These are phyloP conservation scores for Whitmania pigra DNA, from an alignment of 1,140 invertebrate genomes.

Conservation along the genomic window DNA sequence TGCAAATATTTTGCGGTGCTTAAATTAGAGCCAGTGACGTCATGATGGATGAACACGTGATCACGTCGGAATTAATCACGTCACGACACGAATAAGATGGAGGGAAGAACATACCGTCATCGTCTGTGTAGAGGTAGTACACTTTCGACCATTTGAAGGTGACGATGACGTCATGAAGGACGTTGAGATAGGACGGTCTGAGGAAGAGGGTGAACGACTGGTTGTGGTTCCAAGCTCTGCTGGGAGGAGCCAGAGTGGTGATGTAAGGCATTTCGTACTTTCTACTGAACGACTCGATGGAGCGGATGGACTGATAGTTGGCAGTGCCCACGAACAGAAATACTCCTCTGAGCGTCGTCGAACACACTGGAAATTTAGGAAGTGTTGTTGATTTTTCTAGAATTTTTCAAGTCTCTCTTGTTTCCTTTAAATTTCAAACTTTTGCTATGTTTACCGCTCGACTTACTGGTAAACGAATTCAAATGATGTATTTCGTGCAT, in stretches of 20 bases:
- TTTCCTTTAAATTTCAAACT: too few species aligned
- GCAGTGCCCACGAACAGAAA: conserved; percentile 80
- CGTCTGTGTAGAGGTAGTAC: background rate
- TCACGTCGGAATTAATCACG: too few species aligned
- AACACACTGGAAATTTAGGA: conserved; percentile 58
- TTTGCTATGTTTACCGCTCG: too few species aligned
- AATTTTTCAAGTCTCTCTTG: too few species aligned
- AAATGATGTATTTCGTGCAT: too few species aligned
- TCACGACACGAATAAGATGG: too few species aligned
- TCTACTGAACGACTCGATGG: conserved; percentile 86
- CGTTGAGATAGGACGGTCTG: background rate
- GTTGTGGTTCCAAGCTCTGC: background rate
- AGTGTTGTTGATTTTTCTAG: too few species aligned
- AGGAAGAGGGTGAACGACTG: background rate
- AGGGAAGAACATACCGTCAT: background rate
- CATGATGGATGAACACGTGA: too few species aligned
- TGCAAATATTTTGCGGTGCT: too few species aligned
- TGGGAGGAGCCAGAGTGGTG: conserved; percentile 37
- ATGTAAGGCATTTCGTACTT: conserved; percentile 91
- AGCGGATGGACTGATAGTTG: conserved; percentile 79
- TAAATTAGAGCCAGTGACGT: too few species aligned
- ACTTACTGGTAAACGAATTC: too few species aligned
- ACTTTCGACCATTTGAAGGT: conserved; percentile 1
- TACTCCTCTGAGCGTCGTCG: conserved; percentile 74
- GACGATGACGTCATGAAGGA: conserved; percentile 3